Evolutionary conservation across 2,113 vertebrate species (phyloP).

Genomic region (Butorides virescens): DNA sequence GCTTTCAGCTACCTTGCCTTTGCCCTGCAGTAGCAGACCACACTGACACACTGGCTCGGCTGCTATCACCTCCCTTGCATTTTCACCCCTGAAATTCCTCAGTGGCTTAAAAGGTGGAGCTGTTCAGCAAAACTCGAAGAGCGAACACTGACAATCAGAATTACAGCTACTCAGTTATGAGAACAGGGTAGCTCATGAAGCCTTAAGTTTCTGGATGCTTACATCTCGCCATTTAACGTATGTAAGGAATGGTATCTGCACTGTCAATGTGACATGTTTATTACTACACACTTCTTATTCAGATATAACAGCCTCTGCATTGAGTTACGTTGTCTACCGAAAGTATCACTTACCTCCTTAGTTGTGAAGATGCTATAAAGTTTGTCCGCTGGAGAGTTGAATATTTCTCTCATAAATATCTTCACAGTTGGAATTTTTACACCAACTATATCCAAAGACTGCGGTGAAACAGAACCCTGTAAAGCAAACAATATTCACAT

Average conservation of each 20-base stretch:
- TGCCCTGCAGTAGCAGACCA: not conserved
- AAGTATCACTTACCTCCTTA: conserved; percentile 48
- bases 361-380: conserved; percentile 70
- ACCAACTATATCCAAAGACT: conserved; percentile 10
- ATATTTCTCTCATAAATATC: conserved; percentile 58
- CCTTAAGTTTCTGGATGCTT: not conserved
- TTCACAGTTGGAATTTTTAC: conserved; percentile 72
- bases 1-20: not conserved
- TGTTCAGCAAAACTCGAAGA: not conserved
- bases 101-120: not conserved
- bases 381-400: conserved; percentile 47
- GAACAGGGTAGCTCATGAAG: not conserved
- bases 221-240: not conserved
- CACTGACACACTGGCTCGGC: not conserved
- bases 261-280: not conserved
- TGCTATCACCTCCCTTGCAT: not conserved
- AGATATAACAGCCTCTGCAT: not conserved
- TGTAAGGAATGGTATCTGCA: too few relatives aligned
- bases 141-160: not conserved
- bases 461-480: conserved; percentile 33
- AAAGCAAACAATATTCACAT: not conserved
- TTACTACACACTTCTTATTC: not conserved
- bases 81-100: not conserved
- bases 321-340: not conserved
- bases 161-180: not conserved